Evolutionary conservation across 1,140 invertebrate species (phyloP).

Genomic region (Ceratosolen fusciceps): DNA sequence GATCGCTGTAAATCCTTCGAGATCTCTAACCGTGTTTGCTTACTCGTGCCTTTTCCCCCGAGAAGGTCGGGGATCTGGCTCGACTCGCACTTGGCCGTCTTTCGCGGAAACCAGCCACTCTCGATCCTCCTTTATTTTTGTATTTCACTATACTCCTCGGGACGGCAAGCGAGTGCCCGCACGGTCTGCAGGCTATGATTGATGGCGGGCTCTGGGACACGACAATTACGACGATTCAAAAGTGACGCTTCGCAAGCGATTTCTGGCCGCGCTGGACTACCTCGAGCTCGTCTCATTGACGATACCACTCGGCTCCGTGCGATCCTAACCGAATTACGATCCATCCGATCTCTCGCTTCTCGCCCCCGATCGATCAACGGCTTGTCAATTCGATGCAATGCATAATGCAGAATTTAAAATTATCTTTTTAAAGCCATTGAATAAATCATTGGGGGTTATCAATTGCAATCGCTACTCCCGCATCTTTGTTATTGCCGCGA

Average conservation of each 20-base stretch:
- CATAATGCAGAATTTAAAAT: background rate
- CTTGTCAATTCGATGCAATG: background rate
- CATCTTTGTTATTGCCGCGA: too few relatives aligned
- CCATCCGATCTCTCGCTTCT: background rate
- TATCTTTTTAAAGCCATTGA: background rate
- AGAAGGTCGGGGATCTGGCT: background rate
- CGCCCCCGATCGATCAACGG: background rate
- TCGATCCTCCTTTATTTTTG: background rate
- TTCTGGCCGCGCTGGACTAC: background rate
- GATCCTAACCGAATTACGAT: too few relatives aligned
- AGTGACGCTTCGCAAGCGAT: background rate
- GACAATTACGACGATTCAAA: constrained; percentile 17
- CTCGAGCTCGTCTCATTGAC: background rate
- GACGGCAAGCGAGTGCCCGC: too few relatives aligned
- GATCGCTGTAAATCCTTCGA: background rate
- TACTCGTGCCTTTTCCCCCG: background rate
- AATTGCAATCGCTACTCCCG: background rate
- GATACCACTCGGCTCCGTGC: background rate
- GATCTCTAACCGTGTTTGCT: background rate
- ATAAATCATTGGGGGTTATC: background rate
- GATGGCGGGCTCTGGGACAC: background rate
- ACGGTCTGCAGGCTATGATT: background rate
- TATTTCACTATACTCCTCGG: background rate
- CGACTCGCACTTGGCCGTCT: background rate
- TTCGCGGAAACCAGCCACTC: background rate